Conservation (phyloP, 64 coral and sea anemone genomes). For the Actinia equina region DNA sequence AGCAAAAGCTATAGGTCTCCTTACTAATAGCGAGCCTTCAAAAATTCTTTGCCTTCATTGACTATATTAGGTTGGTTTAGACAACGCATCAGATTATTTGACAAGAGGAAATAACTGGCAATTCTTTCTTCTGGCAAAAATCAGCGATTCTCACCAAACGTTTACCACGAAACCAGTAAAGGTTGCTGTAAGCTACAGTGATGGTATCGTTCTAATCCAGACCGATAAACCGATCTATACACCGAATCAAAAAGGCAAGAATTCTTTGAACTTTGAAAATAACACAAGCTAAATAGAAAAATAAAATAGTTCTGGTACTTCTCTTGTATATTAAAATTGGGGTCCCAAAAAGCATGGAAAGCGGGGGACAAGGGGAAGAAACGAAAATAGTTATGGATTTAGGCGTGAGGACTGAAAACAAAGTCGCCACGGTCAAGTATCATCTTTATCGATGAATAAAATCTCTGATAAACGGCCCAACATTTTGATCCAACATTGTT, state of each 20-base stretch:
- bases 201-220: constrained; percentile 57
- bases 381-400: too few species aligned
- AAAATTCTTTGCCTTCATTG: neutral
- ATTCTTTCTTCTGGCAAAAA: neutral
- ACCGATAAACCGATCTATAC: constrained; percentile 76
- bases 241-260: constrained; percentile 41
- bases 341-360: too few species aligned
- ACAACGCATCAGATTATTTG: neutral
- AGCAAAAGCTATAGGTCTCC: too few species aligned
- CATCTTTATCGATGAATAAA: too few species aligned
- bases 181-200: constrained; percentile 45
- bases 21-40: neutral
- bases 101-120: neutral
- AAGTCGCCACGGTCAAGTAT: too few species aligned
- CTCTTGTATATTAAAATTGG: neutral
- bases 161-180: constrained; percentile 11
- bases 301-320: neutral
- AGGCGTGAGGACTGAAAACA: too few species aligned
- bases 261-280: neutral
- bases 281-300: too few species aligned
- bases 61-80: neutral
- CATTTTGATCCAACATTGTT: too few species aligned
- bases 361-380: too few species aligned
- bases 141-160: neutral
- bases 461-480: too few species aligned